A percentile compares a stretch with the other conserved stretches of the same genome.
phyloP scores from a whole-genome alignment of 2,888 invertebrate genomes.

The Anorthoa munda region DNA sequence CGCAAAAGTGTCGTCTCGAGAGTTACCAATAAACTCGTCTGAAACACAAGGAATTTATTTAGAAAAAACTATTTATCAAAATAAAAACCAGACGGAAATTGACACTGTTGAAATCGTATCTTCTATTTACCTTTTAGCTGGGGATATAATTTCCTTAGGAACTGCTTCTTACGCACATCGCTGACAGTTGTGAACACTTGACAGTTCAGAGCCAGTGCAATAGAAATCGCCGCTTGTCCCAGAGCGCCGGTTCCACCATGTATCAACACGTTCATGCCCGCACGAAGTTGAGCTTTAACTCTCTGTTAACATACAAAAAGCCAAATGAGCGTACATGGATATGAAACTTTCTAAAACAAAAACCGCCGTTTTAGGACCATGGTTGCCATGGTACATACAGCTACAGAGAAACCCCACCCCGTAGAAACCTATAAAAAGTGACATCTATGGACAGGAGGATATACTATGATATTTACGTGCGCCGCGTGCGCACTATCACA shows the following conservation, averaged over 20 bases:
- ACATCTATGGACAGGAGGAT: no score
- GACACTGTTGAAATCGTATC: neutral
- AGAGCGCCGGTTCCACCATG: slow-evolving; percentile 81
- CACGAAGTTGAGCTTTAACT: neutral
- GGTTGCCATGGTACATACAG: no score
- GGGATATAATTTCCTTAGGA: slow-evolving; percentile 77
- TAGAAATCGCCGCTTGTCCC: slow-evolving; percentile 79
- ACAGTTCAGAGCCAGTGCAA: slow-evolving; percentile 75
- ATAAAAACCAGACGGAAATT: no score
- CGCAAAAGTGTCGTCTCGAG: slow-evolving; percentile 74
- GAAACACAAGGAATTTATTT: slow-evolving; percentile 56
- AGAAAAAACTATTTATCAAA: no score
- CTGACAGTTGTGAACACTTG: slow-evolving; percentile 80
- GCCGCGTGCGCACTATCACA: no score
- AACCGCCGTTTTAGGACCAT: no score
- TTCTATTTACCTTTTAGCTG: slow-evolving; percentile 72
- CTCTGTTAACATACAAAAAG: neutral
- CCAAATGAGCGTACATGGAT: no score
- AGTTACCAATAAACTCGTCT: slow-evolving; percentile 79
- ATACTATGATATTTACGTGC: no score
- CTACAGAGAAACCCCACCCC: no score
- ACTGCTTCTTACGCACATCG: slow-evolving; percentile 75
- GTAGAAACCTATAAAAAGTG: no score
- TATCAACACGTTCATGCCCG: slow-evolving; percentile 66
- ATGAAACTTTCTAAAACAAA: no score